Percentiles rank a stretch among this genome's conserved stretches.
These are phyloP conservation scores for Cataglyphis hispanica DNA, from an alignment of 1,140 invertebrate species.

Conservation along the genomic window DNA sequence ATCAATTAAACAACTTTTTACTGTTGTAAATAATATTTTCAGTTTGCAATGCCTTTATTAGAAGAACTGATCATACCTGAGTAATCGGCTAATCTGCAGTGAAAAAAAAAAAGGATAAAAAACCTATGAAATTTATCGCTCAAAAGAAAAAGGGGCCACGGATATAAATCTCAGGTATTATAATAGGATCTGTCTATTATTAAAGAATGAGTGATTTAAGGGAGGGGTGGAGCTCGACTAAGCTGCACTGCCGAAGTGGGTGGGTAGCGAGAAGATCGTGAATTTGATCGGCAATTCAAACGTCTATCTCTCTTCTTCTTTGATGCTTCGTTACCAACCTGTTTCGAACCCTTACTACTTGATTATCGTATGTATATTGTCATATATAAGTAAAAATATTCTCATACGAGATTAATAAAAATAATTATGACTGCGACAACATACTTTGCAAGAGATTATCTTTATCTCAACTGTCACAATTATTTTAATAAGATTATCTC, in stretches of 20 bases:
- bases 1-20: neutral
- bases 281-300: slow-evolving; percentile 85
- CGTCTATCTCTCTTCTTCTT: slow-evolving; percentile 46
- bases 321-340: slow-evolving; percentile 51
- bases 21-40: neutral
- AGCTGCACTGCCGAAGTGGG: slow-evolving; percentile 80
- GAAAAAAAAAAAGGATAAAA: slow-evolving; percentile 66
- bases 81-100: slow-evolving; percentile 79
- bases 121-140: slow-evolving; percentile 85
- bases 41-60: slow-evolving; percentile 71
- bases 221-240: slow-evolving; percentile 84
- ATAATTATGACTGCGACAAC: neutral
- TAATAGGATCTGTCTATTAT: slow-evolving; percentile 87
- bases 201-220: slow-evolving; percentile 87
- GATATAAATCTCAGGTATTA: slow-evolving; percentile 86
- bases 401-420: neutral
- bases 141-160: slow-evolving; percentile 85
- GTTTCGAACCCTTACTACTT: slow-evolving; percentile 47
- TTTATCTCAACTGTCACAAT: neutral
- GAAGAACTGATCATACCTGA: slow-evolving; percentile 66
- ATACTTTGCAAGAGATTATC: neutral
- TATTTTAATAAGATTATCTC: neutral
- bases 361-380: slow-evolving; percentile 8
- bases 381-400: slow-evolving; percentile 4
- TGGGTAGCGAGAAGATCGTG: slow-evolving; percentile 82